phyloP scores from a whole-genome alignment of 2,888 invertebrate species.

The Suillia variegata region DNA sequence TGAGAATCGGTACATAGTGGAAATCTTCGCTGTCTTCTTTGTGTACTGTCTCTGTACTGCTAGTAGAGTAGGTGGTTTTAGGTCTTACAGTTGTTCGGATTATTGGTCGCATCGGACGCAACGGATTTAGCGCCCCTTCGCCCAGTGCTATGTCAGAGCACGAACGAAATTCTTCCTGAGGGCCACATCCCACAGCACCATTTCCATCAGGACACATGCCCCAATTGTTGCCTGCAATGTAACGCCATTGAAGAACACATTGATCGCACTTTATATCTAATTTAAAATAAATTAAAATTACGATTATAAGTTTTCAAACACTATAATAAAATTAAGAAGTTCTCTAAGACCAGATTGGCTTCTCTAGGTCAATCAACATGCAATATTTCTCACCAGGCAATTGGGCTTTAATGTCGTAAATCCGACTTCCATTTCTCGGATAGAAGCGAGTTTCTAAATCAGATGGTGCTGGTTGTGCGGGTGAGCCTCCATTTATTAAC shows the following conservation, averaged over 20 bases:
- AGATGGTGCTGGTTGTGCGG: slow-evolving; percentile 59
- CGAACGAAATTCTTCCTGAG: slow-evolving; percentile 86
- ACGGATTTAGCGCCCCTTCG: slow-evolving; percentile 60
- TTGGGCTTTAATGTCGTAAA: slow-evolving; percentile 77
- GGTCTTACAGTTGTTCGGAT: slow-evolving; percentile 44
- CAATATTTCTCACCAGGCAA: slow-evolving; percentile 63
- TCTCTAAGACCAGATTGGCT: too few species aligned
- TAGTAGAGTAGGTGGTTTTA: slow-evolving; percentile 26
- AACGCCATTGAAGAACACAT: slow-evolving; percentile 88
- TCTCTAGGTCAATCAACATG: too few species aligned
- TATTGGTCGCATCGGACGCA: slow-evolving; percentile 58
- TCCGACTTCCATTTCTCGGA: slow-evolving; percentile 77
- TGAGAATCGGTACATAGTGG: slow-evolving; percentile 65
- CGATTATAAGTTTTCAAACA: too few species aligned
- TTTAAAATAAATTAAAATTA: neutral
- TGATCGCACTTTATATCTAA: slow-evolving; percentile 73
- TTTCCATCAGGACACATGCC: slow-evolving; percentile 75
- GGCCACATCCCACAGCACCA: slow-evolving; percentile 84
- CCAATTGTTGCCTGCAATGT: slow-evolving; percentile 87
- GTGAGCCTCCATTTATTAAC: slow-evolving; percentile 61
- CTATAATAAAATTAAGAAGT: too few species aligned
- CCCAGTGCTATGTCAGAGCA: slow-evolving; percentile 82
- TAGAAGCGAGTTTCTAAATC: slow-evolving; percentile 69
- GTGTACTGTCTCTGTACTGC: slow-evolving; percentile 32
- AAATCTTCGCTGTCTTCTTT: slow-evolving; percentile 41